Base-by-base conservation (phyloP, 2,113 vertebrate genomes). In the Baryphthengus martii region DNA sequence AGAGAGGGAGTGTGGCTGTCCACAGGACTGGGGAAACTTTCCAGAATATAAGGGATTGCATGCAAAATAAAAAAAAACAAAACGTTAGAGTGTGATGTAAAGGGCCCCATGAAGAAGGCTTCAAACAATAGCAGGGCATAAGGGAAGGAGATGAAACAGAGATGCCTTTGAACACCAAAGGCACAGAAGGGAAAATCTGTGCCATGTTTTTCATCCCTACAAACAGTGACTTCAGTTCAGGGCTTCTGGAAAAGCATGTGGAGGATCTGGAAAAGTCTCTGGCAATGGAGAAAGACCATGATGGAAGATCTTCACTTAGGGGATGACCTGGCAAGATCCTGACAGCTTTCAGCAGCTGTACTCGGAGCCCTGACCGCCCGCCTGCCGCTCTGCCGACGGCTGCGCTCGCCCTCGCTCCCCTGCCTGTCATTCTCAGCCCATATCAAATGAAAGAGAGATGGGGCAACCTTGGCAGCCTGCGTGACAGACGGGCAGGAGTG, bases 361-460 rank as follows among this genome's bases (percentile, higher is more conserved):
- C 63, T 45, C 61, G 2, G 59, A 50, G 71, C 50, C 83, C 62
- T 55, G n/a, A 53, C 13, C 3, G 29, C 62, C 93, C 15, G 68
- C 74, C 80, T 55, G 82, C 93, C 40, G 74, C 56, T 35, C 6
- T 3, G 58, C 63, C 40, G 52, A 63, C 58, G 59, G 85, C 73
- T 84, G 56, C 13, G 45, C 59, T 62, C 11, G 17, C 65, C 88
- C 90, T 31, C 14, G 2, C 65, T 95, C 49, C 85, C 87, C 77
- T n/a, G 89, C 74, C 88, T 93, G 94, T 94, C 81, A 93, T 52
- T 63, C 59, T 88, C 66, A 81, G 88, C 93, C 81, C 33, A 44
- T 81, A 80, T 93, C 63, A 94, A 82, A 92, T 96, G 95, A 78
- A 95, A 73, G 40, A 63, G 40, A 39, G 91, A 96, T 76, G 63